phyloP scores from a whole-genome alignment of 2,888 invertebrate genomes.

The Polyploca ridens region DNA sequence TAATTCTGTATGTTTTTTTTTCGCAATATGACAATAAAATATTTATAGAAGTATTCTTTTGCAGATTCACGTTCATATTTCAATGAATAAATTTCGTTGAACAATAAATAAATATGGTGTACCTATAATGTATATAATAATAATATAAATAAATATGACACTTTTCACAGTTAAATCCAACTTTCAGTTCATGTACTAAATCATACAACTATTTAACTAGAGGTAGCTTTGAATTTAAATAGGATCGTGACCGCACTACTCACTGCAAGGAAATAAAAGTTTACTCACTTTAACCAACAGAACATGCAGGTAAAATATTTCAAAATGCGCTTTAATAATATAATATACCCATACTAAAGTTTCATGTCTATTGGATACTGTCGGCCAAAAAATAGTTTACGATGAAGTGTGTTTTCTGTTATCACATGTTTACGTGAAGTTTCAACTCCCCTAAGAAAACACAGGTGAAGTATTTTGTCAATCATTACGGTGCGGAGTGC shows the following conservation, averaged over 20 bases:
- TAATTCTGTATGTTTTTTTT: neutral
- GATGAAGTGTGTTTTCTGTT: constrained; percentile 12
- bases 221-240: neutral
- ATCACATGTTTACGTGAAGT: constrained; percentile 51
- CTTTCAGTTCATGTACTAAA: too few species aligned
- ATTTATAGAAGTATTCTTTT: neutral
- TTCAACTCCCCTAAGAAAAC: constrained; percentile 59
- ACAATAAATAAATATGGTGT: neutral
- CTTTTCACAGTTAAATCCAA: too few species aligned
- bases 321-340: neutral
- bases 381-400: constrained; percentile 4
- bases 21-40: too few species aligned
- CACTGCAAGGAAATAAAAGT: neutral
- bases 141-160: too few species aligned
- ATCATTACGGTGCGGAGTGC: constrained; percentile 69
- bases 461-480: constrained; percentile 78
- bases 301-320: neutral
- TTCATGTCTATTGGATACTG: neutral
- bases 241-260: neutral
- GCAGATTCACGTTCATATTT: neutral
- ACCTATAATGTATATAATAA: too few species aligned
- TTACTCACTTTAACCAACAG: neutral
- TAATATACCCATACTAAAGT: neutral
- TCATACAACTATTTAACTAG: neutral
- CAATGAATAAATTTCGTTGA: neutral